Evolutionary conservation across 2,888 invertebrate genomes (phyloP), one percentile per base, ranked within the genome.

Genomic region (Mamestra brassicae): DNA sequence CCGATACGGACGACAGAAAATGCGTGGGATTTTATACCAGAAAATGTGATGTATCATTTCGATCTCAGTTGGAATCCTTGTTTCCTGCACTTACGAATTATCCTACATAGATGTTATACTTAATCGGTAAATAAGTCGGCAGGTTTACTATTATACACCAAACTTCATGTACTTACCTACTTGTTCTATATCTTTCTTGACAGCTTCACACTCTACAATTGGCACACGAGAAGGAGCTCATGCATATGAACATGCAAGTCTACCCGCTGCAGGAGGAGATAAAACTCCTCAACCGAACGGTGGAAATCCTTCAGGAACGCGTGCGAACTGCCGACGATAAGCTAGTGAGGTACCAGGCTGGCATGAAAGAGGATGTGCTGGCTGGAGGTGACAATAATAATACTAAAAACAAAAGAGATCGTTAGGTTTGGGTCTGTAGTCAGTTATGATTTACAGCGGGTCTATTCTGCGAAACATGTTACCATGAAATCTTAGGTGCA

Each of bases 171-270:
- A 60, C 45, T 45, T 17, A 67, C 5, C 45, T 13, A 68, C 4
- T 52, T 63, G 47, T 45, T 38, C 26, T 10, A 62, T 38, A 4
- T 68, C 42, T 62, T 76, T 42, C 72, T 61, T 73, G 97, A 66
- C 96, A 98, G 97, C 95, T 98, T 57, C 98, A 98, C 93, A 98
- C 98, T 11, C 97, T 98, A 7, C 98, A 98, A 94, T 95, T 97
- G 85, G 97, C 98, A 4, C 98, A 98, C 89, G 98, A 98, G 90
- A 97, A 97, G 80, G 98, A 98, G 90, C 92, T 98, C 65, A 96
- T 97, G 91, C 97, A 97, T 77, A 97, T 97, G 95, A 97, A 97
- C 86, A 94, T 97, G 90, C 97, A 97, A 86, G 90, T 97, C 4
- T 96, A 96, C 70, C 97, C 97, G 0, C 90, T 97, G 50, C 95